Evolutionary conservation across 1,140 invertebrate genomes (phyloP).

Genomic region (Augochlora pura): DNA sequence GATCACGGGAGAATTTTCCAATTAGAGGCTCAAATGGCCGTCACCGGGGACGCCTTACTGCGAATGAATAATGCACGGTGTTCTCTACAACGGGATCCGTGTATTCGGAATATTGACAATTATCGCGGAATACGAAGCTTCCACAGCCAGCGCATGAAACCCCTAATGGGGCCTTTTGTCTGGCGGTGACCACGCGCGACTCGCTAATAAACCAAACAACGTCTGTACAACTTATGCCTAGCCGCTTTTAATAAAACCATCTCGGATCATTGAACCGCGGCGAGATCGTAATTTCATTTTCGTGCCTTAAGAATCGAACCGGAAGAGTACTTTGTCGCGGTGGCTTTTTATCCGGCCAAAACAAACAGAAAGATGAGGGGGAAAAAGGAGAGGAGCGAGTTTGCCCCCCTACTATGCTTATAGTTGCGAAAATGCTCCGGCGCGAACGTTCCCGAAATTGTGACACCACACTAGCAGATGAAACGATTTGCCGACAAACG

Average conservation of each 20-base stretch:
- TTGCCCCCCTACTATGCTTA: too few species aligned
- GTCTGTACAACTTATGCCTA: background rate
- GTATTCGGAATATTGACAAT: conserved; percentile 46
- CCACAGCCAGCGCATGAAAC: conserved; percentile 25
- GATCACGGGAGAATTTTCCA: background rate
- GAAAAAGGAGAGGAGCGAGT: background rate
- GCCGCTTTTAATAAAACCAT: conserved; percentile 29
- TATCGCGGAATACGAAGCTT: conserved; percentile 40
- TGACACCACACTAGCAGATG: too few species aligned
- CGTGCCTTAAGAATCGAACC: background rate
- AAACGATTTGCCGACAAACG: conserved; percentile 11
- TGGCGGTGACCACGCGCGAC: conserved; percentile 17
- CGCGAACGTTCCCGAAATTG: conserved; percentile 6
- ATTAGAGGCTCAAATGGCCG: background rate
- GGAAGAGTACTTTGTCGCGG: background rate
- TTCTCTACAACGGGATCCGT: conserved; percentile 40
- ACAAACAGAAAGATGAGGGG: background rate
- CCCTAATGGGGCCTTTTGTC: conserved; percentile 53
- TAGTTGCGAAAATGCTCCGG: background rate
- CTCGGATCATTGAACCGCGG: conserved; percentile 31
- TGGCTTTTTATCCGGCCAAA: background rate
- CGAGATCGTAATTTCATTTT: conserved; percentile 38
- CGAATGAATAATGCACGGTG: conserved; percentile 29
- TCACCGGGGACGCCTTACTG: background rate
- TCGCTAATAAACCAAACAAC: conserved; percentile 48